Evolutionary conservation across 2,797 vertebrate species (phyloP).

Genomic region (Triplophysa bombifrons): DNA sequence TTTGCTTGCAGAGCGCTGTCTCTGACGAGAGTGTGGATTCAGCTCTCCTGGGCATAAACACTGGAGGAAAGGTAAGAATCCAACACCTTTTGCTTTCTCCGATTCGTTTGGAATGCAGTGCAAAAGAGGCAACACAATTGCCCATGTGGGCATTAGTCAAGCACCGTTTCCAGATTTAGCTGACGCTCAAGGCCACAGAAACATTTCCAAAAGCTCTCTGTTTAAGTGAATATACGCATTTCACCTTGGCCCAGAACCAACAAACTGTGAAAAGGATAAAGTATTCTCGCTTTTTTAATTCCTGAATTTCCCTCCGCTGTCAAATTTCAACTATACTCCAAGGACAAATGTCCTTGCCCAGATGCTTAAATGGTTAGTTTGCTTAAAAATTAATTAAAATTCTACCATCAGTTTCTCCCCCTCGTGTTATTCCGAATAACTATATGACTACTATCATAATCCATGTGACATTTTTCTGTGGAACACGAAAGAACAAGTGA

Average conservation of each 20-base stretch:
- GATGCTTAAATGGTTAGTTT: neutral
- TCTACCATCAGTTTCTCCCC: neutral
- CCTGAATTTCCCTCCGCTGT: neutral
- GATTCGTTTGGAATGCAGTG: slow-evolving; percentile 13
- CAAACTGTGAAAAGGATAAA: slow-evolving; percentile 20
- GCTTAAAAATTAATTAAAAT: neutral
- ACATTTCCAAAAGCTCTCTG: neutral
- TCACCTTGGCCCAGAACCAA: slow-evolving; percentile 14
- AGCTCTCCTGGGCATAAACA: slow-evolving; percentile 34
- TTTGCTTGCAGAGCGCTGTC: slow-evolving; percentile 55
- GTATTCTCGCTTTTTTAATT: neutral
- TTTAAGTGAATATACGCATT: slow-evolving; percentile 20
- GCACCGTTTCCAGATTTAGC: slow-evolving; percentile 9
- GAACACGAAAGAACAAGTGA: neutral
- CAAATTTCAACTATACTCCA: slow-evolving; percentile 3
- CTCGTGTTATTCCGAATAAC: neutral
- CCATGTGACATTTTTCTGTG: neutral
- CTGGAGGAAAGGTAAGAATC: slow-evolving; percentile 18
- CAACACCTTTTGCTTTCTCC: slow-evolving; percentile 14
- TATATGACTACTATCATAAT: neutral
- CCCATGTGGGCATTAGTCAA: slow-evolving; percentile 21
- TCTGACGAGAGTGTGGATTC: slow-evolving; percentile 24
- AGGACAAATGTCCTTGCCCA: slow-evolving; percentile 15
- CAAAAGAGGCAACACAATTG: slow-evolving; percentile 10
- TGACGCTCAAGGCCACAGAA: slow-evolving; percentile 12